Conservation (phyloP, 2,797 vertebrate genomes). For the Sciurus carolinensis region DNA sequence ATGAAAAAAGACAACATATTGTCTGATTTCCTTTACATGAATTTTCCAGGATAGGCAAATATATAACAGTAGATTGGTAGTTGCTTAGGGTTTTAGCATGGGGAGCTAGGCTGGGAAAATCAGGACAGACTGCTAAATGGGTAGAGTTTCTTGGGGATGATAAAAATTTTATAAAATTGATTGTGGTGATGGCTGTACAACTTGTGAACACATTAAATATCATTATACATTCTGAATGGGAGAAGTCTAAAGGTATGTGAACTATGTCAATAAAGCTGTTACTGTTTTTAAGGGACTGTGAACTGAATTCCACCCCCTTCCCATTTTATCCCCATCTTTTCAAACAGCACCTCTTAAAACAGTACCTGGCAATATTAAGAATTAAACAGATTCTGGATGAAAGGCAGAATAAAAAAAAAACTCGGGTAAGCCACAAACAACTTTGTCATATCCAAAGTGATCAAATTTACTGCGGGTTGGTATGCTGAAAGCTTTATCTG, state of each 20-base stretch:
- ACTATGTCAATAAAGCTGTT: neutral
- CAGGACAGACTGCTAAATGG: neutral
- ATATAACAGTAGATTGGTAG: neutral
- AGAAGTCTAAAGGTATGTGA: neutral
- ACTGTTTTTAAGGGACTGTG: neutral
- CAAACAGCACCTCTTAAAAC: neutral
- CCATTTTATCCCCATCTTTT: neutral
- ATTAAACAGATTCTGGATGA: neutral
- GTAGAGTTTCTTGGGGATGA: neutral
- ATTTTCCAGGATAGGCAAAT: neutral
- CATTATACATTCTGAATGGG: neutral
- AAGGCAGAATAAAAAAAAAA: conserved; percentile 11
- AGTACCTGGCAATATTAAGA: neutral
- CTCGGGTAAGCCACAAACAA: neutral
- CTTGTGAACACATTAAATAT: neutral
- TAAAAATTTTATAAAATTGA: conserved; percentile 20
- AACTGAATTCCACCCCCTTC: no score
- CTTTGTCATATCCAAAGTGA: neutral
- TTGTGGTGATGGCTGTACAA: neutral
- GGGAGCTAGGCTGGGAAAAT: neutral
- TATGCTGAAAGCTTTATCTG: neutral
- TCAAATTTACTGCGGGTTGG: neutral
- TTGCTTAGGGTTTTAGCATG: neutral
- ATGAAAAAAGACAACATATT: neutral
- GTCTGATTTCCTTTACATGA: neutral